A percentile compares a stretch with the other conserved stretches of the same genome.
phyloP scores from a whole-genome alignment of 2,797 vertebrate genomes.

The Gadopsis bispinosus region DNA sequence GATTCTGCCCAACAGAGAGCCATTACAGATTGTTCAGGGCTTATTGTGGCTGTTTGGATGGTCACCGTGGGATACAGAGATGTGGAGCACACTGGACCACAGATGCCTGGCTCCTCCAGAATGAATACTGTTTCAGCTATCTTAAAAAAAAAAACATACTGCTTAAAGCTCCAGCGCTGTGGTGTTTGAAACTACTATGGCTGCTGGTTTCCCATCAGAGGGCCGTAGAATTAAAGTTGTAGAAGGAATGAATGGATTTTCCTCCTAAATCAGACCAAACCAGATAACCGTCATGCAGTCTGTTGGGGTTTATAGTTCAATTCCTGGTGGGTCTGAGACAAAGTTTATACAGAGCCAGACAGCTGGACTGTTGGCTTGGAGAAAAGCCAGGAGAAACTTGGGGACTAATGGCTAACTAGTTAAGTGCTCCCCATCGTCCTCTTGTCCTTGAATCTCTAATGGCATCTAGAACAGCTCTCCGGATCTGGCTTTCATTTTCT shows the following conservation, averaged over 20 bases:
- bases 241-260: slow-evolving; percentile 48
- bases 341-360: slow-evolving; percentile 75
- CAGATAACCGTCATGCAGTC: slow-evolving; percentile 48
- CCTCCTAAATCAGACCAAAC: slow-evolving; percentile 38
- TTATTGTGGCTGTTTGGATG: slow-evolving; percentile 55
- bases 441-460: slow-evolving; percentile 39
- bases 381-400: slow-evolving; percentile 54
- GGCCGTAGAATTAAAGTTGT: slow-evolving; percentile 42
- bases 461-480: slow-evolving; percentile 60
- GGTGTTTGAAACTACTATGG: slow-evolving; percentile 50
- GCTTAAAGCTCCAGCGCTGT: slow-evolving; percentile 51
- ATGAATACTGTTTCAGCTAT: slow-evolving; percentile 63
- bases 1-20: slow-evolving; percentile 63
- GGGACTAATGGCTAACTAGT: slow-evolving; percentile 50
- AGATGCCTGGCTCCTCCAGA: slow-evolving; percentile 53
- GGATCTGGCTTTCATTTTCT: slow-evolving; percentile 54
- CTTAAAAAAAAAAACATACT: slow-evolving; percentile 37
- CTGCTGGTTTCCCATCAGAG: slow-evolving; percentile 61
- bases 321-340: slow-evolving; percentile 60
- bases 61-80: slow-evolving; percentile 56
- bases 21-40: slow-evolving; percentile 53
- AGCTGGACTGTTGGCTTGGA: slow-evolving; percentile 85
- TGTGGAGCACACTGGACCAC: slow-evolving; percentile 60
- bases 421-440: slow-evolving; percentile 46
- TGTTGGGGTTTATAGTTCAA: slow-evolving; percentile 37